These are phyloP conservation scores for Lepus oiostolus DNA, from an alignment of 2,797 vertebrate species.

Conservation along the genomic window DNA sequence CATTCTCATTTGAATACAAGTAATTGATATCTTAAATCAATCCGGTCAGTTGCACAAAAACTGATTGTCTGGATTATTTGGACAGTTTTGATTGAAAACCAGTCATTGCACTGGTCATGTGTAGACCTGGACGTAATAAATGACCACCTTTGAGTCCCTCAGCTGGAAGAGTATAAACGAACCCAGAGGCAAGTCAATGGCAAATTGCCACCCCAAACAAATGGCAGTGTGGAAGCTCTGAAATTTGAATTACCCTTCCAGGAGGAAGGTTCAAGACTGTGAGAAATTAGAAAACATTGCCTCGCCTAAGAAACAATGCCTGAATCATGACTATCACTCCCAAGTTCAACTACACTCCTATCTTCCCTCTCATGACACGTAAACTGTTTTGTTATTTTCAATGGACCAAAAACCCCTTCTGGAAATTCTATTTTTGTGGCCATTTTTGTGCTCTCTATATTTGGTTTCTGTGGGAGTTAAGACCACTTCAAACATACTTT, in stretches of 20 bases:
- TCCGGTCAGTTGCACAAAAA: conserved; percentile 34
- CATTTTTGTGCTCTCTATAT: conserved; percentile 78
- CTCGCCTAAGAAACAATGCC: conserved; percentile 69
- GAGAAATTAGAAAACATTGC: conserved; percentile 78
- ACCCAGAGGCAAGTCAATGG: conserved; percentile 56
- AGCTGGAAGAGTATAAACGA: conserved; percentile 56
- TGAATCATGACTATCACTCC: conserved; percentile 79
- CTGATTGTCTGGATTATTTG: conserved; percentile 32
- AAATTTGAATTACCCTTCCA: conserved; percentile 78
- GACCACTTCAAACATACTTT: conserved; percentile 80
- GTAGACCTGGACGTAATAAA: conserved; percentile 64
- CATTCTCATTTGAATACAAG: conserved; percentile 56
- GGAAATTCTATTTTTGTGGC: conserved; percentile 80
- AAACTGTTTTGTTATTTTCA: conserved; percentile 79
- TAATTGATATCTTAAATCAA: conserved; percentile 50
- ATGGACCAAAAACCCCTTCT: conserved; percentile 78
- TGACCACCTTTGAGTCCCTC: conserved; percentile 57
- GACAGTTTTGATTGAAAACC: conserved; percentile 49
- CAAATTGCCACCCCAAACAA: conserved; percentile 75
- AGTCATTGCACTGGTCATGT: conserved; percentile 54
- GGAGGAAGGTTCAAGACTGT: conserved; percentile 76
- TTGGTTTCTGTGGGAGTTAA: conserved; percentile 80
- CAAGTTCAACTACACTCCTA: conserved; percentile 70
- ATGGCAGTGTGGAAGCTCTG: conserved; percentile 33
- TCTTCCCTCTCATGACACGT: conserved; percentile 75